Percentiles rank a stretch among this genome's conserved stretches.
These are phyloP conservation scores for Arremon aurantiirostris DNA, from an alignment of 2,797 vertebrate species.

Conservation along the genomic window DNA sequence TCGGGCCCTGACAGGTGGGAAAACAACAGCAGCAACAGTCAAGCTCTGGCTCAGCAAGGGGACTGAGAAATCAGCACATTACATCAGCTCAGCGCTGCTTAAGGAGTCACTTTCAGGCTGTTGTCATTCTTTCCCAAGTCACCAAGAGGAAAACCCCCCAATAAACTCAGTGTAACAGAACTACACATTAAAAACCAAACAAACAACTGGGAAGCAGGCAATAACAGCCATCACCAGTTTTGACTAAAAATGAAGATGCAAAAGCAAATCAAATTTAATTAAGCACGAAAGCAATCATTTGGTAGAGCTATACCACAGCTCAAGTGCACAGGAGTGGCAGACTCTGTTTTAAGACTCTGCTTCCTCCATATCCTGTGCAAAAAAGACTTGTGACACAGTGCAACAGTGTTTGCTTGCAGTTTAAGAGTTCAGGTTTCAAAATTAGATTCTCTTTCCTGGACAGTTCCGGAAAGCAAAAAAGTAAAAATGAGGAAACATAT, in stretches of 20 bases:
- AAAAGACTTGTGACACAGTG: neutral
- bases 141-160: neutral
- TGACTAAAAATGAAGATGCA: neutral
- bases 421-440: neutral
- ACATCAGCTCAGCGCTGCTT: accelerated
- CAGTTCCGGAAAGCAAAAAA: neutral
- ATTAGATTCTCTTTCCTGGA: neutral
- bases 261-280: neutral
- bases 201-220: neutral
- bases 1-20: constrained; percentile 76
- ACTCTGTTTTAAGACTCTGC: neutral
- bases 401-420: neutral
- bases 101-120: neutral
- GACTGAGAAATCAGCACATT: accelerated
- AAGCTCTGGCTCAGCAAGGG: neutral
- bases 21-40: neutral
- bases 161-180: neutral
- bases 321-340: neutral
- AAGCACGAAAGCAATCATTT: neutral
- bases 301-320: neutral
- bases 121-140: neutral
- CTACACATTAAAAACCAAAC: neutral
- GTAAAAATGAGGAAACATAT: neutral
- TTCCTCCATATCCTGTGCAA: neutral
- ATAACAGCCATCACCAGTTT: neutral